Evolutionary conservation across 2,888 invertebrate genomes (phyloP).

Genomic region (Scaptomyza parva): DNA sequence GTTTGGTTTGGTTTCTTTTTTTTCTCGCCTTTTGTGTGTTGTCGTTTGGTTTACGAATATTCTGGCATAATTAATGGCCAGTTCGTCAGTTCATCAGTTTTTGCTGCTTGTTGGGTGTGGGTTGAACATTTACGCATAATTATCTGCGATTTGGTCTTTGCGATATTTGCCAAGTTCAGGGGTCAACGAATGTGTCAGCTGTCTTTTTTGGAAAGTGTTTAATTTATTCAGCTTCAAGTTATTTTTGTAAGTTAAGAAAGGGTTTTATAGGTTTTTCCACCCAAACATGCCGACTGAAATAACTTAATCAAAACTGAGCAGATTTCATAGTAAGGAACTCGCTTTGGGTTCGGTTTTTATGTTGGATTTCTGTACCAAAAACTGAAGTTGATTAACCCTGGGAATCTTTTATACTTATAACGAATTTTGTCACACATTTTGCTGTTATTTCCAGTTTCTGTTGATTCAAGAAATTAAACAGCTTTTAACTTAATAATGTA

Average conservation of each 20-base stretch:
- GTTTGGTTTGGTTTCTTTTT: conserved; percentile 14
- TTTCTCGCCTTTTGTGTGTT: conserved; percentile 11
- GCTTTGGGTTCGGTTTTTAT: too few species aligned
- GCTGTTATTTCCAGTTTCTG: conserved; percentile 20
- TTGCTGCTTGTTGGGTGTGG: conserved; percentile 1
- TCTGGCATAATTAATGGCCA: conserved; percentile 66
- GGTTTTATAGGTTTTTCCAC: too few species aligned
- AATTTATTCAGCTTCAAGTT: background rate
- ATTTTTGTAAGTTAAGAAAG: too few species aligned
- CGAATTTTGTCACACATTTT: conserved; percentile 9
- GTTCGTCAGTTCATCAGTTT: conserved; percentile 58
- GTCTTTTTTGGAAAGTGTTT: background rate
- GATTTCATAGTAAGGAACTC: too few species aligned
- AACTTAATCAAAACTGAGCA: too few species aligned
- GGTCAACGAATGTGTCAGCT: conserved; percentile 27
- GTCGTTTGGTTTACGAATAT: conserved; percentile 41
- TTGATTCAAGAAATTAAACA: background rate
- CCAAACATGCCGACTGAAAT: too few species aligned
- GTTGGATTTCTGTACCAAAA: too few species aligned
- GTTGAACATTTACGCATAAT: conserved; percentile 51
- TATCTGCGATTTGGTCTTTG: conserved; percentile 47
- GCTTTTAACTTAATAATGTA: conserved; percentile 16
- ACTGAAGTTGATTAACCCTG: too few species aligned
- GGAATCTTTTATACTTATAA: conserved; percentile 3
- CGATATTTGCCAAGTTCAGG: conserved; percentile 38